A percentile compares a stretch with the other conserved stretches of the same genome.
Evolutionary conservation across 2,113 vertebrate genomes (phyloP).

Genomic region (Pachycephala philippinensis): DNA sequence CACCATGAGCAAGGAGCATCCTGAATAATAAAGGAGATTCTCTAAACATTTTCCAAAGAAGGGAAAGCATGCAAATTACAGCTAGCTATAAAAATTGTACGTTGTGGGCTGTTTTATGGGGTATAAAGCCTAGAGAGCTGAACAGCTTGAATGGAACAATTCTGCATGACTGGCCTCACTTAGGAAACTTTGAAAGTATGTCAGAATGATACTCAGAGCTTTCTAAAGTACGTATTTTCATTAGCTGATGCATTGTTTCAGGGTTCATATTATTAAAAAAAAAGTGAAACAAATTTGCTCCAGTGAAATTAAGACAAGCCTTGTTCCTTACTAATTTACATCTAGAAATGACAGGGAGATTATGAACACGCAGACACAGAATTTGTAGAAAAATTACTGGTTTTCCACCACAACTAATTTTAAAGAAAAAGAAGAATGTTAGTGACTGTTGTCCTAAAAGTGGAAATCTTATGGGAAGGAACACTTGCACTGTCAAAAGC

Average conservation of each 20-base stretch:
- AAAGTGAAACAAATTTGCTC: background rate
- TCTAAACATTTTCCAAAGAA: slow-evolving; percentile 13
- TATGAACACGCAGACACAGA: background rate
- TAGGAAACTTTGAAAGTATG: background rate
- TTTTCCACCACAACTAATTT: background rate
- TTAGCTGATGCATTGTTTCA: background rate
- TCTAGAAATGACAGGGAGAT: background rate
- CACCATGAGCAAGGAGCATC: background rate
- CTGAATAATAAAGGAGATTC: background rate
- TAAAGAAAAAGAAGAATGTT: background rate
- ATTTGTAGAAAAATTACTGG: background rate
- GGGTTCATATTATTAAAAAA: background rate
- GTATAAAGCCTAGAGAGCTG: background rate
- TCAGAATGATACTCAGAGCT: background rate
- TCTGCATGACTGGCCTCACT: background rate
- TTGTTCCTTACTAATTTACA: background rate
- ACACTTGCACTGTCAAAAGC: background rate
- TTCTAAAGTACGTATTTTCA: background rate
- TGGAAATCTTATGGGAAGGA: background rate
- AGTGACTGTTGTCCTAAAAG: background rate
- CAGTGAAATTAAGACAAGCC: background rate
- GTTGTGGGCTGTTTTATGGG: background rate
- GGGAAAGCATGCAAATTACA: slow-evolving; percentile 12
- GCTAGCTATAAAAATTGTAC: background rate
- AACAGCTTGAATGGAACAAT: slow-evolving; percentile 14